These are phyloP conservation scores for Clarias fuscus DNA, from an alignment of 2,797 vertebrate species.

Conservation along the genomic window DNA sequence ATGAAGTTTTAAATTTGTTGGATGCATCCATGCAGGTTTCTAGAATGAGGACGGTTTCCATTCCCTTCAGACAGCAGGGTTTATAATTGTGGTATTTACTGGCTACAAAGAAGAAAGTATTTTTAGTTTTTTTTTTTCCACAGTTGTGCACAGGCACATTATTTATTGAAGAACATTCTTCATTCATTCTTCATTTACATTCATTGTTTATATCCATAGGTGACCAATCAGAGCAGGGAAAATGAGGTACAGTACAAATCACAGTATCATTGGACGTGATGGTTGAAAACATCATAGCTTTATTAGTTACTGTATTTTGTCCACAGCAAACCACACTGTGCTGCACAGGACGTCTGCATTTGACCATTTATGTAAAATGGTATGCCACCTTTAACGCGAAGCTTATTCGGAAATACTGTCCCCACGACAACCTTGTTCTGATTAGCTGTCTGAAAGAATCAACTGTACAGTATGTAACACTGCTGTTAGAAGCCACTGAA, in stretches of 20 bases:
- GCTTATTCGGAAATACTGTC: not conserved
- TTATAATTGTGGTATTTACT: fast-evolving
- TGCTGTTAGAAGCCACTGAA: not conserved
- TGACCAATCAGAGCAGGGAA: too few species aligned
- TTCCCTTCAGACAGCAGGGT: conserved; percentile 75
- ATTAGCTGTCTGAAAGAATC: not conserved
- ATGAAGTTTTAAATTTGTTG: not conserved
- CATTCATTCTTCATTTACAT: not conserved
- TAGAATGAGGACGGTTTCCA: not conserved
- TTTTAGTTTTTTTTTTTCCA: too few species aligned
- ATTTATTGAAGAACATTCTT: not conserved
- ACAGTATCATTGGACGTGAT: not conserved
- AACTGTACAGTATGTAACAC: not conserved
- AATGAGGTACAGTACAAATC: too few species aligned
- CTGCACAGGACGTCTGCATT: not conserved
- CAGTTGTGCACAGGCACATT: too few species aligned
- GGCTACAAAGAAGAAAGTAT: not conserved
- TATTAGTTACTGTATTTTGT: not conserved
- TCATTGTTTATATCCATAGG: not conserved
- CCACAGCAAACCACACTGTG: not conserved
- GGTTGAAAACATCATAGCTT: not conserved
- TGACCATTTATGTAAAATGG: not conserved
- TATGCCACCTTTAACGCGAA: not conserved
- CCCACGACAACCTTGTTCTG: not conserved
- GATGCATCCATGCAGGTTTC: not conserved